Conservation (phyloP, 2,113 vertebrate species). For the Corythoichthys haematopterus region DNA sequence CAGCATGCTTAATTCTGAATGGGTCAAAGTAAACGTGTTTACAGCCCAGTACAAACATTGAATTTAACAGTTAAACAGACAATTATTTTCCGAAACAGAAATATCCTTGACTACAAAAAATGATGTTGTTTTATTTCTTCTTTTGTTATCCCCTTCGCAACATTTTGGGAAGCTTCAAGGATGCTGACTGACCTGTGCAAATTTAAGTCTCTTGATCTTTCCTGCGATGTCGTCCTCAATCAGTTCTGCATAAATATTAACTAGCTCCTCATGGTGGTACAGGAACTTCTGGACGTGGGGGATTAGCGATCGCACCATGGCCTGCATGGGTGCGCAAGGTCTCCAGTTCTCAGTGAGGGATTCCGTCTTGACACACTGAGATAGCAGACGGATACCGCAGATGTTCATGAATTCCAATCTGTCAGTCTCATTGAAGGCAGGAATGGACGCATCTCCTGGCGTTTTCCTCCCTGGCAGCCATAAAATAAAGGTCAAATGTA, state of each 20-base stretch:
- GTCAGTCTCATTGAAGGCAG: slow-evolving; percentile 59
- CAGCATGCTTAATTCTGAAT: too few relatives aligned
- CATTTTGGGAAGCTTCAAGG: not conserved
- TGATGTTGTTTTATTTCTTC: too few relatives aligned
- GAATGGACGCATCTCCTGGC: not conserved
- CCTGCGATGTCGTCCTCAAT: slow-evolving; percentile 47
- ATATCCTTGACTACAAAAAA: too few relatives aligned
- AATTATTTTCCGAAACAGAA: too few relatives aligned
- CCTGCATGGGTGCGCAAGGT: slow-evolving; percentile 63
- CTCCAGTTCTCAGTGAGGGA: slow-evolving; percentile 64
- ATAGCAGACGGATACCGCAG: slow-evolving; percentile 61
- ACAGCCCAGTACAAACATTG: too few relatives aligned
- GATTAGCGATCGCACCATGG: slow-evolving; percentile 57
- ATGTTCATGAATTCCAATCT: slow-evolving; percentile 67
- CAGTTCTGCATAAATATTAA: slow-evolving; percentile 57
- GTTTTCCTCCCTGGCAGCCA: slow-evolving; percentile 3
- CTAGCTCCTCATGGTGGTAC: slow-evolving; percentile 59
- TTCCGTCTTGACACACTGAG: slow-evolving; percentile 56
- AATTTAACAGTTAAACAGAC: too few relatives aligned
- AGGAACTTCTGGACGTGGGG: slow-evolving; percentile 75
- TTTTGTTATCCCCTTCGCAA: not conserved
- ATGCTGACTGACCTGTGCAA: slow-evolving; percentile 59
- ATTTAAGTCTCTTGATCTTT: slow-evolving; percentile 57
- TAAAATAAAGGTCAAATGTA: not conserved
- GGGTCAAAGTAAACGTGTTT: too few relatives aligned